Conservation (phyloP, 2,797 vertebrate species). For the Amazonetta brasiliensis region DNA sequence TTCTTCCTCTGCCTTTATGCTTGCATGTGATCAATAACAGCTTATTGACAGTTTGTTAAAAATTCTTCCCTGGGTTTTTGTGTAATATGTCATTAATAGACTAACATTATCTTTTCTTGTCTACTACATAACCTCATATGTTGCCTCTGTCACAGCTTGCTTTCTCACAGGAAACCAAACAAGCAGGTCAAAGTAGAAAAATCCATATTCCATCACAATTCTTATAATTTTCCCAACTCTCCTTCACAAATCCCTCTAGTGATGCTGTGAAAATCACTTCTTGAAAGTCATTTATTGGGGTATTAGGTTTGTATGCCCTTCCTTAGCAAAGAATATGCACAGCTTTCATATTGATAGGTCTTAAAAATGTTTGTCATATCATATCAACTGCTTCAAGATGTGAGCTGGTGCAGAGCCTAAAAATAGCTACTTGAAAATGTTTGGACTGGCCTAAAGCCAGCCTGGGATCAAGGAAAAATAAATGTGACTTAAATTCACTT, state of each 20-base stretch:
- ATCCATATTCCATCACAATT: background rate
- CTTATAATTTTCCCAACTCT: background rate
- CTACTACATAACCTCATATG: background rate
- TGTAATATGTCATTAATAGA: background rate
- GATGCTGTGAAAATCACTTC: background rate
- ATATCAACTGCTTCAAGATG: background rate
- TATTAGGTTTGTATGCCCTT: background rate
- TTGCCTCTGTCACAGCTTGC: background rate
- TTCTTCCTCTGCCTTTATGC: background rate
- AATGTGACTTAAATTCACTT: conserved; percentile 32
- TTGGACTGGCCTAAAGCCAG: conserved; percentile 15
- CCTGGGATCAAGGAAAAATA: conserved; percentile 28
- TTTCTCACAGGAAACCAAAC: background rate
- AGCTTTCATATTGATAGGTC: background rate
- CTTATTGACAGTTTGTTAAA: background rate
- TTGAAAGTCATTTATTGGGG: background rate
- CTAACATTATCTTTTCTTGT: background rate
- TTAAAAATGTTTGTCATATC: conserved; percentile 36
- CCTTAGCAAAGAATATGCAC: background rate
- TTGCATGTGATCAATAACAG: background rate
- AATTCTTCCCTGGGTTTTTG: background rate
- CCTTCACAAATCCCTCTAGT: background rate
- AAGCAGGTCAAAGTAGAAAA: background rate
- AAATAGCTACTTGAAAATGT: conserved; percentile 4
- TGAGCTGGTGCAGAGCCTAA: conserved; percentile 32